Percentiles rank a stretch among this genome's conserved stretches.
phyloP scores from a whole-genome alignment of 2,797 vertebrate species.

The Sciurus vulgaris region DNA sequence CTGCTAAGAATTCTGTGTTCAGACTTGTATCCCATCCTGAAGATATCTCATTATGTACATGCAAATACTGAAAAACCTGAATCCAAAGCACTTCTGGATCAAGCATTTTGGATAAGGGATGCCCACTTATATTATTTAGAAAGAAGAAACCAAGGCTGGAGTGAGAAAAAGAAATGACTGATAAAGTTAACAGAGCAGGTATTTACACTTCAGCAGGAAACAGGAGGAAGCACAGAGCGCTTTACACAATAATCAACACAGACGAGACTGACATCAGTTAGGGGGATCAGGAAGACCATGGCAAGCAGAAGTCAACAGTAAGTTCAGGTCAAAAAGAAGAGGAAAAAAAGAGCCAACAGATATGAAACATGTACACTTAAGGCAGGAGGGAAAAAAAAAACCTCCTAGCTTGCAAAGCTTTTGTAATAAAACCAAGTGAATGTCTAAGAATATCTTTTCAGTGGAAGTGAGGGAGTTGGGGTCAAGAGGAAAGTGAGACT shows the following conservation, averaged over 20 bases:
- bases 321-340: neutral
- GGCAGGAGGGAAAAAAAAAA: neutral
- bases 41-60: neutral
- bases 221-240: fast-evolving
- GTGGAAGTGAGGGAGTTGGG: too few species aligned
- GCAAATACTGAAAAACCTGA: neutral
- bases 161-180: neutral
- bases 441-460: neutral
- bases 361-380: neutral
- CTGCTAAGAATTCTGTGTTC: neutral
- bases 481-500: neutral
- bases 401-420: neutral
- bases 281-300: neutral
- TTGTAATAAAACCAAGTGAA: neutral
- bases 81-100: neutral
- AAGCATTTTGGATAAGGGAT: neutral
- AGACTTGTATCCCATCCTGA: neutral
- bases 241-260: neutral
- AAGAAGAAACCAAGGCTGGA: neutral
- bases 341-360: neutral
- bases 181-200: fast-evolving
- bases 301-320: neutral
- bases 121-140: neutral
- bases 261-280: fast-evolving
- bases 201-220: neutral